Conservation (phyloP, 2,113 vertebrate genomes). For the Corythoichthys haematopterus region DNA sequence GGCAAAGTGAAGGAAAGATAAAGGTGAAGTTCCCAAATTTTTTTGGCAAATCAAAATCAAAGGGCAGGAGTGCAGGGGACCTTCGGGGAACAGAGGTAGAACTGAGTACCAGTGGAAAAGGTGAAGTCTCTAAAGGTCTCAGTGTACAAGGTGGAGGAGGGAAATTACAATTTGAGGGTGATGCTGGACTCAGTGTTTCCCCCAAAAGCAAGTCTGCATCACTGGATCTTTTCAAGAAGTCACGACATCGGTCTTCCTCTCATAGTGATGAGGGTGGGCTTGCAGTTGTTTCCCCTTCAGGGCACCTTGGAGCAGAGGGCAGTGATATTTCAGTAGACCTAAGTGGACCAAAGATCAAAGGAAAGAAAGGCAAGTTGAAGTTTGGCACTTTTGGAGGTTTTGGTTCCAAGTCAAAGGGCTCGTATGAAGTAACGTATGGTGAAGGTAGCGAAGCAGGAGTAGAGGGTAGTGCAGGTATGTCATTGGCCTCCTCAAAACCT, state of each 20-base stretch:
- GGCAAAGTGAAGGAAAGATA: conserved; percentile 73
- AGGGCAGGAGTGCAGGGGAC: conserved; percentile 66
- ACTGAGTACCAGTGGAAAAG: conserved; percentile 68
- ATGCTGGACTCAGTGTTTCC: conserved; percentile 58
- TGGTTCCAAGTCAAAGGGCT: conserved; percentile 86
- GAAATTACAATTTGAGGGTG: conserved; percentile 57
- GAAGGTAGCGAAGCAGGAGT: conserved; percentile 71
- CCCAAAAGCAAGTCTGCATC: conserved; percentile 79
- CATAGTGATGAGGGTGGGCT: conserved; percentile 79
- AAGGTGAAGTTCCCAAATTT: conserved; percentile 89
- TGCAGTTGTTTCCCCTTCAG: conserved; percentile 69
- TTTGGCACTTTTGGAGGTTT: conserved; percentile 94
- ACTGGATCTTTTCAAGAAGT: conserved; percentile 82
- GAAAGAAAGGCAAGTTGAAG: conserved; percentile 80
- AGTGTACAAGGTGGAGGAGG: conserved; percentile 73
- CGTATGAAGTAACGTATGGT: conserved; percentile 86
- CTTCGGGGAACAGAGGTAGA: conserved; percentile 57
- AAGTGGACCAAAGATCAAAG: conserved; percentile 67
- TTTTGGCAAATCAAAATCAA: conserved; percentile 84
- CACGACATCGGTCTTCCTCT: conserved; percentile 80
- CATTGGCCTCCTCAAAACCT: conserved; percentile 72
- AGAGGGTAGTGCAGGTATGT: conserved; percentile 64
- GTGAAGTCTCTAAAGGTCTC: conserved; percentile 74
- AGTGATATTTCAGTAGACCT: conserved; percentile 72
- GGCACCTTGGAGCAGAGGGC: conserved; percentile 72